Base-by-base conservation (phyloP, 2,113 vertebrate genomes). In the Rhinopomastus cyanomelas region DNA sequence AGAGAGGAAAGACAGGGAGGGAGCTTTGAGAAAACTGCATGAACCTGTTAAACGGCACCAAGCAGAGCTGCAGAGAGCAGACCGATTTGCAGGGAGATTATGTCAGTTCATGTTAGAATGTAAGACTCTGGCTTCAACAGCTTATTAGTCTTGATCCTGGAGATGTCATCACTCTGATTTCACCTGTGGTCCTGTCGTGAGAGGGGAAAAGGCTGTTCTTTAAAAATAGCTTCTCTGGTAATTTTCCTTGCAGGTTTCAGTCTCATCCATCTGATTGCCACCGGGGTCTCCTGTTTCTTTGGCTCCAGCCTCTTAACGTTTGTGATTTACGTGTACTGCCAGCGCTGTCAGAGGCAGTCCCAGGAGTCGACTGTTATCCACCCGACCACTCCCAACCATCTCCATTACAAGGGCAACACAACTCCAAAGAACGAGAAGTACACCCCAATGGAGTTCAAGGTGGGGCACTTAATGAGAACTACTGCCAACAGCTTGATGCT, bases 391-490 rank as follows among this genome's bases (percentile, higher is more conserved):
- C 99, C 99, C 34, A 99, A 99, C 97, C 99, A 99, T 94, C 98
- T 99, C 87, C 99, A 99, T 96, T 99, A 99, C 97, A 99, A 99
- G 96, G 98, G 98, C 83, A 99, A 98, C 96, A 98, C 98, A 92
- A 99, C 99, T 20, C 98, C 99, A 96, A 99, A 99, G 98, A 99
- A 99, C 3, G 99, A 99, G 97, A 99, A 99, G 95, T 99, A 99
- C 97, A 99, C 98, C 36, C 99, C 99, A 74, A 99, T 99, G 99
- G 99, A 99, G 97, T 99, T 99, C 97, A 99, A 99, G 99, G 99
- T 99, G 92, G 76, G 97, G 44, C 12, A 39, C 77, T 81, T 39
- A 57, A 79, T 79, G 23, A 56, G 61, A 92, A 94, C 61, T 44
- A 39, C 56, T 75, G 67, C 57, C 27, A 77, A 53, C 32, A 52